These are phyloP conservation scores for Pseudochirops cupreus DNA, from an alignment of 2,797 vertebrate genomes.

Conservation along the genomic window DNA sequence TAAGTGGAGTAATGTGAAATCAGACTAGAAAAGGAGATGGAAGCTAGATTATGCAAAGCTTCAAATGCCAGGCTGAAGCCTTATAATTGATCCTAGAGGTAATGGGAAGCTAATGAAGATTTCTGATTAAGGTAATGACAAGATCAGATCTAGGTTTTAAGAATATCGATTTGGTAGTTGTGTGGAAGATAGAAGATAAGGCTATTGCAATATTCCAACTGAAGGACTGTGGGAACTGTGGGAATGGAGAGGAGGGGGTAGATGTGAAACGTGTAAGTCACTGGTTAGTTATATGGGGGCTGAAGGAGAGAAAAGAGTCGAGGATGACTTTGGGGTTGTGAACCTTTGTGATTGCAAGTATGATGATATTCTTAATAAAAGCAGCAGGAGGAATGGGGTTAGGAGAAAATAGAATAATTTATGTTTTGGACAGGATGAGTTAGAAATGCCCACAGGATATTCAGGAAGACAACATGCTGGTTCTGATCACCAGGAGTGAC, in stretches of 20 bases:
- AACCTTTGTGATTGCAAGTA: not conserved
- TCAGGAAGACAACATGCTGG: not conserved
- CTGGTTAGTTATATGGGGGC: not conserved
- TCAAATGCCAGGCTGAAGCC: not conserved
- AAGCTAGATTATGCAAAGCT: not conserved
- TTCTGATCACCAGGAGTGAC: not conserved
- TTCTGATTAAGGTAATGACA: not conserved
- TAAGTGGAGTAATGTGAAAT: not conserved
- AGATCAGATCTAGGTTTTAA: not conserved
- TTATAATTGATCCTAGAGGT: not conserved
- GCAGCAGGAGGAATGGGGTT: not conserved
- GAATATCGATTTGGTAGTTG: not conserved
- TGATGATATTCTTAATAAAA: not conserved
- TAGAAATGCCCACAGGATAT: not conserved
- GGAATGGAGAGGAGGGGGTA: not conserved
- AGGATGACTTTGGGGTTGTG: not conserved
- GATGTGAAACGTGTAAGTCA: not conserved
- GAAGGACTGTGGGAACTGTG: not conserved
- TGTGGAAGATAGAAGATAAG: not conserved
- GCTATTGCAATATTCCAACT: not conserved
- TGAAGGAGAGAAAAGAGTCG: not conserved
- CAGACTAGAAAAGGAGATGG: not conserved
- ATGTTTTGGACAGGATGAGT: not conserved
- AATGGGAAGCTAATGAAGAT: not conserved
- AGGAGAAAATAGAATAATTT: not conserved